A percentile compares a stretch with the other conserved stretches of the same genome.
phyloP scores from a whole-genome alignment of 1,140 invertebrate species.

The Stegodyphus dumicola region DNA sequence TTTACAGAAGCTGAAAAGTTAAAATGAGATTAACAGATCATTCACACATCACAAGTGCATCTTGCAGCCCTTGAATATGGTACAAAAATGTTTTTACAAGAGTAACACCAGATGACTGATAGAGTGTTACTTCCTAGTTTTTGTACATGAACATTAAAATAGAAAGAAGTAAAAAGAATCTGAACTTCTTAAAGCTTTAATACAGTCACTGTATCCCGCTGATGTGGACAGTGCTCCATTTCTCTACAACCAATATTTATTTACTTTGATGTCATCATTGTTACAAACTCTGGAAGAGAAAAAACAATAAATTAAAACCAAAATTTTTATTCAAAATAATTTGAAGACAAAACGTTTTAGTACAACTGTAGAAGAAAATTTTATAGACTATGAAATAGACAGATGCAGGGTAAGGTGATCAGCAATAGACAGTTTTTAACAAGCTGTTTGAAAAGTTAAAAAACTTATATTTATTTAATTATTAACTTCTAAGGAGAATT shows the following conservation, averaged over 20 bases:
- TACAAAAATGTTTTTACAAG: constrained; percentile 53
- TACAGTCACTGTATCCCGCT: constrained; percentile 36
- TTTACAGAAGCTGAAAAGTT: constrained; percentile 2
- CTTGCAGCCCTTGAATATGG: constrained; percentile 50
- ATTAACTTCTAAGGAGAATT: too few species aligned
- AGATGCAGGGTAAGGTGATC: too few species aligned
- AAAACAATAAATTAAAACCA: too few species aligned
- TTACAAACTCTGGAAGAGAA: constrained; percentile 90
- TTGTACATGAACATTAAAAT: constrained; percentile 53
- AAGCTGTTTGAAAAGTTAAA: too few species aligned
- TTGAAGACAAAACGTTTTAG: too few species aligned
- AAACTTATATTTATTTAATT: too few species aligned
- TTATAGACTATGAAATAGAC: too few species aligned
- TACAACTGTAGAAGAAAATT: too few species aligned
- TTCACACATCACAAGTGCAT: constrained; percentile 25
- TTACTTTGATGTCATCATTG: constrained; percentile 99
- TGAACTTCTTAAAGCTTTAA: constrained; percentile 52
- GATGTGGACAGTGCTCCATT: constrained; percentile 21
- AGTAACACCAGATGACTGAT: constrained; percentile 48
- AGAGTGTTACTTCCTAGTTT: constrained; percentile 44
- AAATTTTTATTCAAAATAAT: too few species aligned
- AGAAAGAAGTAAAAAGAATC: constrained; percentile 54
- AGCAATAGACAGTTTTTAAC: too few species aligned
- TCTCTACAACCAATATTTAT: background rate
- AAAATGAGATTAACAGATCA: background rate